Evolutionary conservation across 2,113 vertebrate genomes (phyloP).

Genomic region (Ondatra zibethicus): DNA sequence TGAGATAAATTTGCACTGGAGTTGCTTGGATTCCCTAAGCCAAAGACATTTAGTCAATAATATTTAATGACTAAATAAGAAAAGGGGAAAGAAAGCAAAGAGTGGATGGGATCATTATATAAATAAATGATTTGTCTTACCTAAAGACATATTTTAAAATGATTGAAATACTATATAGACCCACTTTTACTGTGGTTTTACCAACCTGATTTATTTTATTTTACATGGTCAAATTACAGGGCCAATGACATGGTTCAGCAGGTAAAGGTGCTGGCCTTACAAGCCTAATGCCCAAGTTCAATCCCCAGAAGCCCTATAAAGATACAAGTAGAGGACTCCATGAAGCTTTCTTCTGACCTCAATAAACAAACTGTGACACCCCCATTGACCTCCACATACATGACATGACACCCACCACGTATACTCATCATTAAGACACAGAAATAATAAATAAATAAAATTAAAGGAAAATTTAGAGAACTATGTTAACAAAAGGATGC

Average conservation of each 20-base stretch:
- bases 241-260: not conserved
- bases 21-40: not conserved
- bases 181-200: not conserved
- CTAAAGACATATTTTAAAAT: not conserved
- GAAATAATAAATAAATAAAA: not conserved
- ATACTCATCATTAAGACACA: not conserved
- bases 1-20: not conserved
- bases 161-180: not conserved
- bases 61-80: not conserved
- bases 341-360: not conserved
- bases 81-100: not conserved
- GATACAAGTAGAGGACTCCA: not conserved
- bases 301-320: not conserved
- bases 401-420: not conserved
- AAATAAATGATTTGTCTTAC: not conserved
- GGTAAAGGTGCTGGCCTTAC: not conserved
- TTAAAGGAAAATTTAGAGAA: conserved; percentile 12
- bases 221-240: not conserved
- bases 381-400: too few relatives aligned
- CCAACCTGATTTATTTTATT: not conserved
- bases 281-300: not conserved
- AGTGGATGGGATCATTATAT: not conserved
- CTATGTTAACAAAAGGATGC: not conserved
- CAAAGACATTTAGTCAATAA: not conserved
- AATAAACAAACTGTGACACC: not conserved